Evolutionary conservation across 2,797 vertebrate genomes (phyloP).

Genomic region (Eulemur rubriventer): DNA sequence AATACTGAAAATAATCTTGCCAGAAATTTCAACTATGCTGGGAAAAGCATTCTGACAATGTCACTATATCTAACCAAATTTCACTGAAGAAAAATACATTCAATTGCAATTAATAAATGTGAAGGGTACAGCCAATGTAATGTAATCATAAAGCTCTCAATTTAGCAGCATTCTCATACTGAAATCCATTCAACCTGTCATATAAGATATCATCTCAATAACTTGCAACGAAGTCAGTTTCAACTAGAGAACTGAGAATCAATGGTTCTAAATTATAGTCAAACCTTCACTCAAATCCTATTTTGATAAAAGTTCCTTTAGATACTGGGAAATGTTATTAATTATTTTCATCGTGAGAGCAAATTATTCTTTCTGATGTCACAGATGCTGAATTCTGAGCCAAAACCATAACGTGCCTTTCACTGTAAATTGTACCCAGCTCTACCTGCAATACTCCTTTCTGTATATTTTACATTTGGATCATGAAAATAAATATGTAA

Average conservation of each 20-base stretch:
- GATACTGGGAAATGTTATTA: conserved; percentile 64
- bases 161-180: conserved; percentile 54
- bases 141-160: conserved; percentile 71
- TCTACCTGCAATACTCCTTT: not conserved
- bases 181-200: conserved; percentile 68
- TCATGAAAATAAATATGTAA: not conserved
- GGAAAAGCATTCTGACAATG: conserved; percentile 65
- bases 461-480: not conserved
- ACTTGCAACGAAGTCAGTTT: conserved; percentile 66
- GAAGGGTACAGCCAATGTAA: conserved; percentile 63
- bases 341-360: conserved; percentile 66
- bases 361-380: conserved; percentile 66
- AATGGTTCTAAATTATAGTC: conserved; percentile 65
- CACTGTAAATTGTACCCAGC: not conserved
- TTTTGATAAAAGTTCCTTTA: conserved; percentile 70
- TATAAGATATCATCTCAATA: conserved; percentile 64
- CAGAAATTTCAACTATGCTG: conserved; percentile 56
- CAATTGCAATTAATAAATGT: conserved; percentile 72
- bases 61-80: conserved; percentile 60
- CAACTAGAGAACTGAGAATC: conserved; percentile 66
- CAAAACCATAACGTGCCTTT: conserved; percentile 39
- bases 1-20: conserved; percentile 36
- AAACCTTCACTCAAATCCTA: conserved; percentile 68
- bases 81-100: conserved; percentile 59
- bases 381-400: conserved; percentile 53